Percentiles rank a stretch among this genome's conserved stretches.
Conservation (phyloP, 2,113 vertebrate species). For the Anolis sagrei region DNA sequence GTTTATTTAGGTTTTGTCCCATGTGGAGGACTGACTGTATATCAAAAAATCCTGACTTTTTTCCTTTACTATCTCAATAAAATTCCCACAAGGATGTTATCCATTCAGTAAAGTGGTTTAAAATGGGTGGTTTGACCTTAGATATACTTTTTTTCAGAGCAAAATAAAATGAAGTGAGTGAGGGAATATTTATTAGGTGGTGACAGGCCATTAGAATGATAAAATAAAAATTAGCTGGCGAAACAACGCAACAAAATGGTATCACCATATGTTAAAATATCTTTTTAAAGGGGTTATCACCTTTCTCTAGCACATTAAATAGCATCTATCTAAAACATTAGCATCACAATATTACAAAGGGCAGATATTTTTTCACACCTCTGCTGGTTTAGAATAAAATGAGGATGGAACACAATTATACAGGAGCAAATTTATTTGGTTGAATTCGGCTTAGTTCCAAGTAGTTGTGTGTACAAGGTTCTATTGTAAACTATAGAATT, state of each 20-base stretch:
- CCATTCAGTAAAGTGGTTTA: neutral
- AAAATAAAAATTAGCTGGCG: neutral
- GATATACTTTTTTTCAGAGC: slow-evolving; percentile 5
- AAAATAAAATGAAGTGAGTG: too few relatives aligned
- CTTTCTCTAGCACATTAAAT: neutral
- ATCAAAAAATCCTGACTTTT: neutral
- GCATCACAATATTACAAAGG: too few relatives aligned
- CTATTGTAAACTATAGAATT: too few relatives aligned
- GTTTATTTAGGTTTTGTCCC: neutral
- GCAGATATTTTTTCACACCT: too few relatives aligned
- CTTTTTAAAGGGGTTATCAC: neutral
- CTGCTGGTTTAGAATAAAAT: too few relatives aligned
- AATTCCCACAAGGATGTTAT: neutral
- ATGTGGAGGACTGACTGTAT: neutral
- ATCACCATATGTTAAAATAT: too few relatives aligned
- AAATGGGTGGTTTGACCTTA: slow-evolving; percentile 15
- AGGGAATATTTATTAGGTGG: too few relatives aligned
- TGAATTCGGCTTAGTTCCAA: too few relatives aligned
- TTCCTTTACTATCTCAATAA: neutral
- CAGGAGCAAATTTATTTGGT: too few relatives aligned
- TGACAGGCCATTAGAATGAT: neutral
- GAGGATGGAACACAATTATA: too few relatives aligned
- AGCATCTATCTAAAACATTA: neutral
- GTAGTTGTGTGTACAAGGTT: too few relatives aligned
- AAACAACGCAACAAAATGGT: neutral